phyloP scores from a whole-genome alignment of 2,888 invertebrate species.

The Eilema depressum region DNA sequence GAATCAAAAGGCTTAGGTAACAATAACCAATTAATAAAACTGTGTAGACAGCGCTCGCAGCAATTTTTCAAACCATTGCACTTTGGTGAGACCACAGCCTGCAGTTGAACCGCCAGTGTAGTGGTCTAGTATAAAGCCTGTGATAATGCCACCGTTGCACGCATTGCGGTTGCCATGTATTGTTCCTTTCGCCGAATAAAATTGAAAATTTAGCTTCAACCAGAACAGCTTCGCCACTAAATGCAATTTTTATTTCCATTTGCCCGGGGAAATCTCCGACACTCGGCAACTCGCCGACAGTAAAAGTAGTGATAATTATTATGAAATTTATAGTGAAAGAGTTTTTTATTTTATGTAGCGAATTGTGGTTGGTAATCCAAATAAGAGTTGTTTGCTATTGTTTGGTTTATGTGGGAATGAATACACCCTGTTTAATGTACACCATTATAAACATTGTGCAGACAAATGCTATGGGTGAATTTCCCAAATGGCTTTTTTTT shows the following conservation, averaged over 20 bases:
- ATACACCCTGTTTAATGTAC: no score
- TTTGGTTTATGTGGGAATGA: not conserved
- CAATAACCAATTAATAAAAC: conserved; percentile 28
- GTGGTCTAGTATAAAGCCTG: conserved; percentile 37
- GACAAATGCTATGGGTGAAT: not conserved
- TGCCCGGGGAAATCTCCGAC: conserved; percentile 23
- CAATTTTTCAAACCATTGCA: conserved; percentile 50
- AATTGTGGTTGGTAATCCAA: conserved; percentile 6
- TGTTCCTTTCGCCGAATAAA: conserved; percentile 51
- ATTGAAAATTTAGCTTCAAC: conserved; percentile 52
- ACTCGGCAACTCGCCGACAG: conserved; percentile 20
- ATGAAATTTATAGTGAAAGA: conserved; percentile 9
- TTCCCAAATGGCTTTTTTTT: no score
- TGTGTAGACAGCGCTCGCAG: conserved; percentile 25
- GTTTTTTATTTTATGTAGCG: not conserved
- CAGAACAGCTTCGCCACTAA: conserved; percentile 38
- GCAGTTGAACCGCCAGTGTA: conserved; percentile 41
- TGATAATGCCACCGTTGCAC: conserved; percentile 40
- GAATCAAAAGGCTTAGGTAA: no score
- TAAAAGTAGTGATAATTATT: conserved; percentile 20
- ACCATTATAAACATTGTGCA: not conserved
- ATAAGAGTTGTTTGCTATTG: not conserved
- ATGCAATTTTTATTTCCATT: conserved; percentile 45
- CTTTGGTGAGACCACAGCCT: conserved; percentile 28
- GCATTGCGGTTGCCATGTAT: conserved; percentile 50